phyloP scores from a whole-genome alignment of 2,888 invertebrate species.

The Xanthia icteritia region DNA sequence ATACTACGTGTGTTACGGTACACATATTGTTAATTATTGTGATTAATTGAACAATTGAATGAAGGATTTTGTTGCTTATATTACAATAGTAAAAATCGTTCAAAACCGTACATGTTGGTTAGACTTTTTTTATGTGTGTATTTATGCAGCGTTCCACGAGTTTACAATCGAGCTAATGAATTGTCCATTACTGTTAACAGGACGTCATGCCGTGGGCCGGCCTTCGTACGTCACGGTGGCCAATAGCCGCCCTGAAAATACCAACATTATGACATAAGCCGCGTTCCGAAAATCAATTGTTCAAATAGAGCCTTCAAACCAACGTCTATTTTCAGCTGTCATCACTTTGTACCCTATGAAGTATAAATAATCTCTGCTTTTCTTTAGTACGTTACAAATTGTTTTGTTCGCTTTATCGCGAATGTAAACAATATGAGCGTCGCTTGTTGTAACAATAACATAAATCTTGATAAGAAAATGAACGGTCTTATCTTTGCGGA shows the following conservation, averaged over 20 bases:
- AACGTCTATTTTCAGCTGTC: slow-evolving; percentile 35
- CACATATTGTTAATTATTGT: no score
- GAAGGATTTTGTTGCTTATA: no score
- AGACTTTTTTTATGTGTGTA: neutral
- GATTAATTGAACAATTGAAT: no score
- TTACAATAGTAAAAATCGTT: no score
- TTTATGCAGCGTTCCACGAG: slow-evolving; percentile 37
- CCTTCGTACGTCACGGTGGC: slow-evolving; percentile 48
- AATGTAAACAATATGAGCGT: slow-evolving; percentile 56
- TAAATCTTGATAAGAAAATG: slow-evolving; percentile 49
- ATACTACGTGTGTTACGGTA: no score
- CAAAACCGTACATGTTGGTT: no score
- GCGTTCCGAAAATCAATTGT: slow-evolving; percentile 35
- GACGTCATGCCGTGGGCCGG: slow-evolving; percentile 62
- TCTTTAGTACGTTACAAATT: slow-evolving; percentile 34
- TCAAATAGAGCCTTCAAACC: slow-evolving; percentile 37
- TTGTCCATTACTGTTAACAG: slow-evolving; percentile 68
- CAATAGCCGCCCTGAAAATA: slow-evolving; percentile 52
- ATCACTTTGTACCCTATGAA: slow-evolving; percentile 38
- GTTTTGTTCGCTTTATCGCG: slow-evolving; percentile 55
- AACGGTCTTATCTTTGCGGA: slow-evolving; percentile 40
- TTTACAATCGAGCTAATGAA: slow-evolving; percentile 67
- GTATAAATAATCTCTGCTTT: slow-evolving; percentile 37
- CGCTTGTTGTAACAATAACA: slow-evolving; percentile 38
- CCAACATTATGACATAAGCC: slow-evolving; percentile 4